These are phyloP conservation scores for Ovibos moschatus DNA, from an alignment of 2,113 vertebrate genomes.

Conservation along the genomic window DNA sequence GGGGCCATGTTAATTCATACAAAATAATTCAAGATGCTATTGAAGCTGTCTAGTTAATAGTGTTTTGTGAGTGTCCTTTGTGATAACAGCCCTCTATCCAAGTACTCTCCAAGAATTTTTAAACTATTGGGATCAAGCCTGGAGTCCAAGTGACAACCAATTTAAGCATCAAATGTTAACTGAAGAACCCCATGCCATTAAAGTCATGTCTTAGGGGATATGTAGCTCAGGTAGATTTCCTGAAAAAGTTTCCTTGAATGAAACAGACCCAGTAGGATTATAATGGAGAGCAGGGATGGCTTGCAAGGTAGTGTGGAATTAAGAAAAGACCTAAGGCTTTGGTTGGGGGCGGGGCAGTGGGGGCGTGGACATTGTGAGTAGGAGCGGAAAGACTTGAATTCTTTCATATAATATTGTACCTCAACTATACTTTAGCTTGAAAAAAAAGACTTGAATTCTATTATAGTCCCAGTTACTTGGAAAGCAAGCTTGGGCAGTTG, in stretches of 20 bases:
- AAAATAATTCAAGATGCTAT: neutral
- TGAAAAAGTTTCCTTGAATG: neutral
- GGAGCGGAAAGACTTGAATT: neutral
- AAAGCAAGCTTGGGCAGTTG: neutral
- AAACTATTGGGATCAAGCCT: neutral
- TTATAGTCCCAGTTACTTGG: neutral
- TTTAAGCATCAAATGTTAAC: neutral
- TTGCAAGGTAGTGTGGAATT: neutral
- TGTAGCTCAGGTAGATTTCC: neutral
- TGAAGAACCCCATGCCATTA: neutral
- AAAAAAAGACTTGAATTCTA: neutral
- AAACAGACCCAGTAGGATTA: neutral
- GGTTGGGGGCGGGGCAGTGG: neutral
- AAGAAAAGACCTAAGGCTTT: neutral
- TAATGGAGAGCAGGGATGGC: neutral
- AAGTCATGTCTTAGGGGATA: neutral
- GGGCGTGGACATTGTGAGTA: neutral
- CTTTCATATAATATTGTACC: neutral
- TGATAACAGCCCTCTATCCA: neutral
- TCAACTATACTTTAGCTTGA: neutral
- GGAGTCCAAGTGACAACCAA: neutral
- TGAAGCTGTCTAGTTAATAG: neutral
- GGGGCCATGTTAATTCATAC: neutral
- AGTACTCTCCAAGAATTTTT: neutral
- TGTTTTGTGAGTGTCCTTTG: neutral